Evolutionary conservation across 2,888 invertebrate species (phyloP).

Genomic region (Melanostoma scalare): DNA sequence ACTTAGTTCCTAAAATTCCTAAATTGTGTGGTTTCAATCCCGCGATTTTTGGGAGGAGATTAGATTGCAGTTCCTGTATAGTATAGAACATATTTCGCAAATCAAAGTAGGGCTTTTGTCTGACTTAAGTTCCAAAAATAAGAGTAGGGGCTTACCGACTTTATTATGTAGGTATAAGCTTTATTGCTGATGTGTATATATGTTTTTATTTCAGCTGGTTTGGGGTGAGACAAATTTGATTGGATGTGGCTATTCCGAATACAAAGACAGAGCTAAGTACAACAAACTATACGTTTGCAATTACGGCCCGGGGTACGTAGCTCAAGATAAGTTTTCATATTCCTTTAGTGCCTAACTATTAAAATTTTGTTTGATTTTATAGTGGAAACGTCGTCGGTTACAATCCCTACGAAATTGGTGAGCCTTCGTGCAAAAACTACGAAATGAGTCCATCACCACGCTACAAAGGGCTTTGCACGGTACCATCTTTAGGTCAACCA

Average conservation of each 20-base stretch:
- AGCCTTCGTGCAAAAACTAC: conserved; percentile 87
- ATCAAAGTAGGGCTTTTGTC: too few species aligned
- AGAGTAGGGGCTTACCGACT: too few species aligned
- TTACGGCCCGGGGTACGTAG: conserved; percentile 88
- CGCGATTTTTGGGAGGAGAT: too few species aligned
- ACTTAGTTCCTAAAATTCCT: too few species aligned
- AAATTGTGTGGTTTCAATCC: too few species aligned
- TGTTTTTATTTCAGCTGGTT: conserved; percentile 86
- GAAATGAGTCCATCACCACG: conserved; percentile 88
- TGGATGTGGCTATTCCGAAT: conserved; percentile 94
- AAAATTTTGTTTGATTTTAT: conserved; percentile 74
- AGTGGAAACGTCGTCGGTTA: conserved; percentile 90
- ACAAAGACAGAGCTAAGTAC: conserved; percentile 89
- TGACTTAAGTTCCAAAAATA: too few species aligned
- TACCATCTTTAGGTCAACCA: conserved; percentile 74
- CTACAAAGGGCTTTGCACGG: conserved; percentile 89
- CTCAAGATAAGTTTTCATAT: conserved; percentile 15
- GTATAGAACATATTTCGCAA: too few species aligned
- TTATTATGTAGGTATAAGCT: too few species aligned
- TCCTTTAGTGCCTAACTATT: not conserved
- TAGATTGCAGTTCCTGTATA: too few species aligned
- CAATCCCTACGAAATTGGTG: conserved; percentile 89
- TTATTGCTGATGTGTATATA: too few species aligned
- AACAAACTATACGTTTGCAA: conserved; percentile 93
- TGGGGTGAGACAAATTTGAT: conserved; percentile 93